Base-by-base conservation (phyloP, 2,797 vertebrate genomes). In the Onychomys torridus region DNA sequence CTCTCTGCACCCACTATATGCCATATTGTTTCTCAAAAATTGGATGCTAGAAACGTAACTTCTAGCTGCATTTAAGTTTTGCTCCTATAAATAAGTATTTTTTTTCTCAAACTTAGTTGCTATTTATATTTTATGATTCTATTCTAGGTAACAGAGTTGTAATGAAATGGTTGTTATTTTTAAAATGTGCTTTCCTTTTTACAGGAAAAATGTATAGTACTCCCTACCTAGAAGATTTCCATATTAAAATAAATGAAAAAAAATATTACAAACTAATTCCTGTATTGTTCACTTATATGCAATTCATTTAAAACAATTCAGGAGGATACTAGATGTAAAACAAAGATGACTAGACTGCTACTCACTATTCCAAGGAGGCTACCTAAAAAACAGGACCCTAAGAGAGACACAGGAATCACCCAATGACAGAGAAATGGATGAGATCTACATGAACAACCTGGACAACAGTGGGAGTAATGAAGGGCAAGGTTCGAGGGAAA, bases 101-200 rank as follows among this genome's bases (percentile, higher is more conserved):
- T 82, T 69, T 92, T 92, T 29, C 46, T 76, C 82, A 94, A 92
- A 83, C 25, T 92, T 52, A 52, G 14, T 86, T 90, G 34, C 37
- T 94, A 14, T 59, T 27, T 32, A 2, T 63, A 61, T 90, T 94
- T 73, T 82, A 59, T 76, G 29, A 4, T 77, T 49, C 9, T 83
- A 55, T 69, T 5, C 37, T 27, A 77, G 8, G 21, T 61, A 57
- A 43, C 23, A 12, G 1, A 83, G 16, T 29, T 91, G n/a, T 67
- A 79, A 87, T 76, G 27, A 75, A 94, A 77, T 63, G 23, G n/a
- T 11, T 59, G 12, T 25, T 67, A 94, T 59, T 92, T 82, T 78
- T 78, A 40, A 93, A 65, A 91, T 82, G 2, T 73, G n/a, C 17
- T 87, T 83, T 25, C 57, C 7, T 94, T 87, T 67, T 55, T 19